Base-by-base conservation (phyloP, 92 coral and sea anemone genomes). In the Umimayanthus chanpuru region DNA sequence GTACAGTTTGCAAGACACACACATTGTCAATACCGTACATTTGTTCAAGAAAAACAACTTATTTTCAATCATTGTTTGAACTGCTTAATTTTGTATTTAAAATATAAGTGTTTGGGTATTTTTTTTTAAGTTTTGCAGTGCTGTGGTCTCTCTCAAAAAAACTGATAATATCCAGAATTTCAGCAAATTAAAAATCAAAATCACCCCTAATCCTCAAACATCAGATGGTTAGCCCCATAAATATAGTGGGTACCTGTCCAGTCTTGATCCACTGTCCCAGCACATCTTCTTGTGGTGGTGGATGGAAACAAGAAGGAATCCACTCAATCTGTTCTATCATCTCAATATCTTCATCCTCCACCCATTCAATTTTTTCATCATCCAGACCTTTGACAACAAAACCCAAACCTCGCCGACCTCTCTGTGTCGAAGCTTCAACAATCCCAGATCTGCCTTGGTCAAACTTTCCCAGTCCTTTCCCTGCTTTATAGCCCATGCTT, bases 341-440 rank as follows among this genome's bases (percentile, higher is more conserved):
- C 41, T 83, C 93, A 10, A 95, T 96, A 9, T 96, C 94, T 11
- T 91, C 96, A 53, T 96, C 98, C 15, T 89, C 93, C 90, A 92
- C 93, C 68, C 94, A 86, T 70, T 90, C 91, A 71, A 89, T 89
- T 28, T 95, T 89, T 43, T 81, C 93, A 66, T 96, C 98, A 93
- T 96, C 98, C 49, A 96, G 90, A 20, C 99, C 99, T 88, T 91
- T 96, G 21, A 96, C 93, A 75, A 78, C 89, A 83, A 96, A 96
- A 53, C 99, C 99, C 39, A 96, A 94, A 92, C 99, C 99, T 75
- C 99, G 90, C 41, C 99, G 87, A 65, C 99, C 99, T 30, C 96
- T 90, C 25, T 94, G 98, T 83, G 91, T 94, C 0, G 96, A 92
- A 8, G 97, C 89, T 76, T 96, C 99, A 16, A 96, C 91, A 90